Evolutionary conservation across 2,888 invertebrate species (phyloP), one percentile per base, ranked within the genome.

Genomic region (Empis livida): DNA sequence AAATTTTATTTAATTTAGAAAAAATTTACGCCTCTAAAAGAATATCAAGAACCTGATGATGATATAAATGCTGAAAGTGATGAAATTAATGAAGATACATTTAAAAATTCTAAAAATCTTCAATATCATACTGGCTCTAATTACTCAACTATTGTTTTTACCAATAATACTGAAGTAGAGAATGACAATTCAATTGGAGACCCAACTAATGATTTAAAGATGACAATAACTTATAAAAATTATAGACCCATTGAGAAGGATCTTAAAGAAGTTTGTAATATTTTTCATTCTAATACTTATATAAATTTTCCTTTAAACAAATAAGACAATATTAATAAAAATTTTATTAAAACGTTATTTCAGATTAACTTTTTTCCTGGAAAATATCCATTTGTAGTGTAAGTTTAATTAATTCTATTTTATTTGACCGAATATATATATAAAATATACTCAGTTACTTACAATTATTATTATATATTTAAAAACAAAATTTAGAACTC

Each of bases 281-380:
- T 35, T 37, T 37, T 20, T 20, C 3, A 5, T 20, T 27, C 9
- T 6, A 27, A 27, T 27, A 20, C n/a, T n/a, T n/a, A n/a, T n/a
- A n/a, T n/a, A n/a, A n/a, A 20, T 20, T 20, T 20, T 14, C 9
- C 6, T 6, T 10, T 16, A 40, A 17, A 3, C 6, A 23, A n/a
- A 17, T 31, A 40, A n/a, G n/a, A n/a, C n/a, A 35, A 13, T 37
- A 14, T 38, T 35, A 11, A 10, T 11, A 15, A 15, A 3, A 27
- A 20, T 5, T 15, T 16, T 16, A 40, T 20, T 40, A 23, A 41
- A 23, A 43, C 31, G 20, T 2, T 20, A 40, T 43, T 35, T 38
- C 20, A 52, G 52, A 43, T 52, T 8, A 52, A 42, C 38, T 50
- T 52, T 17, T 47, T 45, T 45, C 52, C 52, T 31, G 50, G 47